Evolutionary conservation across 1,140 invertebrate species (phyloP).

Genomic region (Eulimnadia texana): DNA sequence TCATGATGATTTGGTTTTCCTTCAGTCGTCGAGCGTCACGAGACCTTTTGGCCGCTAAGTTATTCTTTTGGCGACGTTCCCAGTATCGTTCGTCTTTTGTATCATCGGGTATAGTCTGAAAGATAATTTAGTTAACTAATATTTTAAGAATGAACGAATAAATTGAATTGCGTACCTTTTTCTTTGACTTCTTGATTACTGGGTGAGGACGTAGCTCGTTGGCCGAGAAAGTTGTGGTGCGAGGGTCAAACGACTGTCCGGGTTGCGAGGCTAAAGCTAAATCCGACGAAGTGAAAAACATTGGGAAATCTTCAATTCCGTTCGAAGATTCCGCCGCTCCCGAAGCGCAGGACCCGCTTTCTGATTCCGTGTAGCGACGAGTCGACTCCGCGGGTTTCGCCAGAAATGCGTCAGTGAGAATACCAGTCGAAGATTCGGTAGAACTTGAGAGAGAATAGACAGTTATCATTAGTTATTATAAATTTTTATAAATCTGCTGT

Average conservation of each 20-base stretch:
- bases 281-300: neutral
- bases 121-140: neutral
- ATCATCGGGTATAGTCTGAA: conserved; percentile 87
- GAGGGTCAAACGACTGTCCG: conserved; percentile 31
- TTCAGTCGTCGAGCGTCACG: conserved; percentile 88
- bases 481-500: too few species aligned
- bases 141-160: too few species aligned
- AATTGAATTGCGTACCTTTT: conserved; percentile 51
- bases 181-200: conserved; percentile 93
- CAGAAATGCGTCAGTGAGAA: too few species aligned
- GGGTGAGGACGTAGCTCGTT: conserved; percentile 94
- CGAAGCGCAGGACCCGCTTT: too few species aligned
- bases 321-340: neutral
- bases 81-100: conserved; percentile 96
- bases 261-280: neutral
- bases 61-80: conserved; percentile 91
- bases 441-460: too few species aligned
- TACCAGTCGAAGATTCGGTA: too few species aligned
- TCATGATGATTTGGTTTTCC: conserved; percentile 92
- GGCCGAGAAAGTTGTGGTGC: conserved; percentile 76
- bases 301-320: neutral
- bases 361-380: too few species aligned
- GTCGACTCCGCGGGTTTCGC: too few species aligned
- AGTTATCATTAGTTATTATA: too few species aligned
- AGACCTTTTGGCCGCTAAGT: conserved; percentile 92